phyloP scores from a whole-genome alignment of 2,113 vertebrate species.

The Monopterus albus region DNA sequence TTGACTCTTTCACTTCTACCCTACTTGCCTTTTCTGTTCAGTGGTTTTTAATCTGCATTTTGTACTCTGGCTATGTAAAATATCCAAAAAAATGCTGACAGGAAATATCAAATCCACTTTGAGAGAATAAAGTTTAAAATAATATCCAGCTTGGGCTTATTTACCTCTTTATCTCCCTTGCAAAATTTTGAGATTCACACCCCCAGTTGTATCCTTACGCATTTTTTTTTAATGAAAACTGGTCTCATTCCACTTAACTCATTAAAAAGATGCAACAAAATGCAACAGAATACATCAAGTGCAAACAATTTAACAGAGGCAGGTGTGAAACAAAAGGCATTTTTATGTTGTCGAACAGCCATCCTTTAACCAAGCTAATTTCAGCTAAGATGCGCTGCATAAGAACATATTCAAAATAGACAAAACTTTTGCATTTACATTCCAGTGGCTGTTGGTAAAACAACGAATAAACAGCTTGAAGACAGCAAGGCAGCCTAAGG shows the following conservation, averaged over 20 bases:
- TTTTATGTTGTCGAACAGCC: slow-evolving; percentile 35
- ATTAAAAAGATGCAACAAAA: slow-evolving; percentile 9
- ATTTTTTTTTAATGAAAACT: not conserved
- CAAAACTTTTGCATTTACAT: slow-evolving; percentile 62
- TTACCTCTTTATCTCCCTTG: not conserved
- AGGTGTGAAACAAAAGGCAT: slow-evolving; percentile 48
- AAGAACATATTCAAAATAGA: slow-evolving; percentile 43
- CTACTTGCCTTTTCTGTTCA: slow-evolving; percentile 45
- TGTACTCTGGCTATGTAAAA: slow-evolving; percentile 75
- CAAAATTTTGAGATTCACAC: not conserved
- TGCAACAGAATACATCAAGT: slow-evolving; percentile 69
- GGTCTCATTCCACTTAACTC: not conserved
- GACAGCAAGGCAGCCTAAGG: slow-evolving; percentile 30
- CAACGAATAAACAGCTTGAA: slow-evolving; percentile 46
- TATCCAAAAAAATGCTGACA: slow-evolving; percentile 52
- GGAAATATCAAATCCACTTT: slow-evolving; percentile 66
- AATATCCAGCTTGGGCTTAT: slow-evolving; percentile 9
- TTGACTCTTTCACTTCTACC: slow-evolving; percentile 24
- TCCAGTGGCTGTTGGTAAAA: slow-evolving; percentile 55
- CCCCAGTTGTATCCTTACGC: not conserved
- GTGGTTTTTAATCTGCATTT: slow-evolving; percentile 76
- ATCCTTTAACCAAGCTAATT: slow-evolving; percentile 22
- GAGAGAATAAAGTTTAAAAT: slow-evolving; percentile 72
- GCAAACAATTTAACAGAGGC: slow-evolving; percentile 56
- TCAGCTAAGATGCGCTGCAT: slow-evolving; percentile 43